These are phyloP conservation scores for Microchrysa polita DNA, from an alignment of 2,888 invertebrate genomes.

Conservation along the genomic window DNA sequence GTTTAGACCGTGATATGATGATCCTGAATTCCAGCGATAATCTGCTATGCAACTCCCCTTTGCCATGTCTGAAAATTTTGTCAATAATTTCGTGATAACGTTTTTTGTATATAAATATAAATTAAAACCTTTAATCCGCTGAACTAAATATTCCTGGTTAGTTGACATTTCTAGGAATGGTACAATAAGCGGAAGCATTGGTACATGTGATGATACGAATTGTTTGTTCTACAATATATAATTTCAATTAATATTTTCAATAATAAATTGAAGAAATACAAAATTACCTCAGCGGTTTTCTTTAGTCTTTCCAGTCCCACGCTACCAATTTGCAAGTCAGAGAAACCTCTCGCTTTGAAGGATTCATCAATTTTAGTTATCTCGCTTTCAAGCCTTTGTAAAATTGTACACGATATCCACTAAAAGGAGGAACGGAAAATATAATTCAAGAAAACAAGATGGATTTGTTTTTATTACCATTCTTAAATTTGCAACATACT, in stretches of 20 bases:
- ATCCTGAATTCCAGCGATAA: conserved; percentile 89
- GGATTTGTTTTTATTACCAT: conserved; percentile 66
- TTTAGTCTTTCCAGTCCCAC: conserved; percentile 79
- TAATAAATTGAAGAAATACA: conserved; percentile 47
- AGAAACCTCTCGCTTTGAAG: conserved; percentile 74
- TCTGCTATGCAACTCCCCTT: conserved; percentile 88
- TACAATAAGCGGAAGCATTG: conserved; percentile 68
- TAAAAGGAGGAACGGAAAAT: conserved; percentile 57
- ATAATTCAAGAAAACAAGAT: not conserved
- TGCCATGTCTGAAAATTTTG: conserved; percentile 79
- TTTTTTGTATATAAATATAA: too few relatives aligned
- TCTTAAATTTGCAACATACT: conserved; percentile 82
- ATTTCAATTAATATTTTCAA: not conserved
- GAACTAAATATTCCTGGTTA: conserved; percentile 87
- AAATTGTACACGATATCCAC: conserved; percentile 89
- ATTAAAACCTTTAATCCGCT: conserved; percentile 77
- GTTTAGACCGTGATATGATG: conserved; percentile 74
- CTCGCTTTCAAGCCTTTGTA: conserved; percentile 78
- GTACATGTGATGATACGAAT: conserved; percentile 60
- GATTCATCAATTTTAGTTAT: conserved; percentile 76
- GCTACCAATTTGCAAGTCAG: conserved; percentile 73
- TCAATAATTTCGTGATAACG: too few relatives aligned
- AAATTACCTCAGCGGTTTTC: conserved; percentile 71
- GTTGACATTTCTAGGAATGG: conserved; percentile 84
- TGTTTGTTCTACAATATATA: conserved; percentile 59